These are phyloP conservation scores for Oligia latruncula DNA, from an alignment of 2,888 invertebrate species.

Conservation along the genomic window DNA sequence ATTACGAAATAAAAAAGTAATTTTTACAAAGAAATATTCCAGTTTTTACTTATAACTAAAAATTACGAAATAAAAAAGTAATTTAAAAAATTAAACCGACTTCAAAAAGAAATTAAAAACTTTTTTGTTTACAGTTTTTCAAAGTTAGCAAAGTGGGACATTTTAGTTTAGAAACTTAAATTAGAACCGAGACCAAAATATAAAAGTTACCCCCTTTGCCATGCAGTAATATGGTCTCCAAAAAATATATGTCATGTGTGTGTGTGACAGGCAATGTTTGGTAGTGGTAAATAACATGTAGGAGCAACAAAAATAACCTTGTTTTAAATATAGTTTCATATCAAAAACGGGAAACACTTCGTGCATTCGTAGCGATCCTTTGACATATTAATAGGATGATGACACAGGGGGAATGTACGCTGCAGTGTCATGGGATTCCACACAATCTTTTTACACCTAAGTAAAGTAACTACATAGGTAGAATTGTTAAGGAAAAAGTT, in stretches of 20 bases:
- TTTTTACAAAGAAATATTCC: too few species aligned
- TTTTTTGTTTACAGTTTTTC: conserved; percentile 7
- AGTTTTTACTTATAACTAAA: too few species aligned
- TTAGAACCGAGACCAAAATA: not conserved
- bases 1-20: too few species aligned
- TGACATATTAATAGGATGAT: conserved; percentile 46
- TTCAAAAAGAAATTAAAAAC: too few species aligned
- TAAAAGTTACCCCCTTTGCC: not conserved
- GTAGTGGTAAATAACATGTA: conserved; percentile 7
- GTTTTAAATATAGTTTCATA: conserved; percentile 15
- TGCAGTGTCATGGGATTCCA: conserved; percentile 53
- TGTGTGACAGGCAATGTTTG: not conserved
- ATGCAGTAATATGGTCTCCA: not conserved
- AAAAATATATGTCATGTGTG: not conserved
- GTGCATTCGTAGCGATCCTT: conserved; percentile 30
- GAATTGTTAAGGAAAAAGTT: conserved; percentile 40
- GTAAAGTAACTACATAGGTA: not conserved
- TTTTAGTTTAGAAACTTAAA: not conserved
- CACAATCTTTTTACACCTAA: conserved; percentile 46
- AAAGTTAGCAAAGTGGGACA: not conserved
- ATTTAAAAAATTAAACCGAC: too few species aligned
- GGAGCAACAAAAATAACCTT: conserved; percentile 23
- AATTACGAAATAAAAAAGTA: too few species aligned
- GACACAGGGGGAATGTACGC: conserved; percentile 52
- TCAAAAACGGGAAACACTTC: conserved; percentile 25